Evolutionary conservation across 2,797 vertebrate genomes (phyloP).

Genomic region (Micrastur ruficollis): DNA sequence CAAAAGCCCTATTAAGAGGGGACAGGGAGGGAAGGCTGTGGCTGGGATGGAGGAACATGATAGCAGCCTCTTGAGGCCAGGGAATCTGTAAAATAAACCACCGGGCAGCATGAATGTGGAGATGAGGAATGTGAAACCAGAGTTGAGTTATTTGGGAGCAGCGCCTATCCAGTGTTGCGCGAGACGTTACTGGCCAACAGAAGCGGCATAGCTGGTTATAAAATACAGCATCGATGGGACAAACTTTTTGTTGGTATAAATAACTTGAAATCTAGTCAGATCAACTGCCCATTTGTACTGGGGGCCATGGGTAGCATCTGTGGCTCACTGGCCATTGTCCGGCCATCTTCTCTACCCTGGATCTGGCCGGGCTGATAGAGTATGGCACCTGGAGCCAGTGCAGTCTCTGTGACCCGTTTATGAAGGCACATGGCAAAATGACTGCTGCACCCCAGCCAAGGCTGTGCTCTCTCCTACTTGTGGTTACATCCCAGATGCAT

Average conservation of each 20-base stretch:
- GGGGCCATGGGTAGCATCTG: neutral
- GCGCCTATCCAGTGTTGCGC: rapidly evolving
- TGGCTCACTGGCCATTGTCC: neutral
- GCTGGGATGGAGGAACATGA: neutral
- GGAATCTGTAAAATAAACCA: conserved; percentile 52
- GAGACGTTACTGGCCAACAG: neutral
- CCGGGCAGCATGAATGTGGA: neutral
- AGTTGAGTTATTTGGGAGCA: conserved; percentile 25
- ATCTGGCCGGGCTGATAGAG: rapidly evolving
- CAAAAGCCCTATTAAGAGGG: conserved; percentile 2
- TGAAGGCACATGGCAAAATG: neutral
- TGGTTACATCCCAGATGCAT: neutral
- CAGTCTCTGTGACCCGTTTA: neutral
- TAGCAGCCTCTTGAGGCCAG: conserved; percentile 16
- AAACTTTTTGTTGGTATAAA: neutral
- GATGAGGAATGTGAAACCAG: conserved; percentile 51
- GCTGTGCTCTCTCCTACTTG: neutral
- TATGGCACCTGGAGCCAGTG: neutral
- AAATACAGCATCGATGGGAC: neutral
- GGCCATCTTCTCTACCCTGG: neutral
- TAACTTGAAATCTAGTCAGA: neutral
- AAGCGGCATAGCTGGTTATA: neutral
- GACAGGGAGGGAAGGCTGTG: neutral
- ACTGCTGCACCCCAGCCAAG: neutral
- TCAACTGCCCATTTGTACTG: neutral